These are phyloP conservation scores for Galaxea fascicularis DNA, from an alignment of 92 coral and sea anemone species.

Conservation along the genomic window DNA sequence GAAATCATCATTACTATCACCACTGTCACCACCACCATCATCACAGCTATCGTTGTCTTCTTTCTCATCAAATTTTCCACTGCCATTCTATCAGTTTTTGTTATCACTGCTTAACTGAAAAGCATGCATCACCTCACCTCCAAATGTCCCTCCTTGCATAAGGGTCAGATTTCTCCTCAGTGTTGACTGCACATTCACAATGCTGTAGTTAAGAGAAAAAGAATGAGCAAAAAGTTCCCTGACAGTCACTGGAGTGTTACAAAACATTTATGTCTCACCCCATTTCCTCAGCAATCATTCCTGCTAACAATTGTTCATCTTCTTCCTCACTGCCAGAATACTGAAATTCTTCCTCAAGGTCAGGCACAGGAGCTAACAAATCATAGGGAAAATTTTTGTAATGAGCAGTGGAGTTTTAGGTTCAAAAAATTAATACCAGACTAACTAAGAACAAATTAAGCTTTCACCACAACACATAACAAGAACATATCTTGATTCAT, in stretches of 20 bases:
- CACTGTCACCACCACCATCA: neutral
- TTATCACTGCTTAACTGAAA: neutral
- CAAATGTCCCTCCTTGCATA: constrained; percentile 98
- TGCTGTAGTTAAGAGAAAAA: constrained; percentile 42
- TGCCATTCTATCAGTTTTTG: neutral
- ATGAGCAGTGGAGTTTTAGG: too few species aligned
- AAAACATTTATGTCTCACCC: constrained; percentile 64
- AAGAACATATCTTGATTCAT: too few species aligned
- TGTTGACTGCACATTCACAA: constrained; percentile 87
- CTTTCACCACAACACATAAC: too few species aligned
- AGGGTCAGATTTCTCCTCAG: constrained; percentile 89
- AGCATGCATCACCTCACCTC: constrained; percentile 59
- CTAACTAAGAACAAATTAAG: too few species aligned
- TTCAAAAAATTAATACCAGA: too few species aligned
- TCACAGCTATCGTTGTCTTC: neutral
- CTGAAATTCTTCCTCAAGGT: constrained; percentile 92
- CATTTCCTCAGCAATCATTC: constrained; percentile 99
- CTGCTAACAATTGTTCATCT: constrained; percentile 94
- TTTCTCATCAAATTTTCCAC: neutral
- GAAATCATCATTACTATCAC: neutral
- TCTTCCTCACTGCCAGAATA: constrained; percentile 99
- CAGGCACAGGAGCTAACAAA: constrained; percentile 68
- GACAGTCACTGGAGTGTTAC: neutral
- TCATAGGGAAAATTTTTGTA: too few species aligned
- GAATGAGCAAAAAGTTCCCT: neutral